phyloP scores from a whole-genome alignment of 2,113 vertebrate genomes.

The Pomatorhinus ruficollis region DNA sequence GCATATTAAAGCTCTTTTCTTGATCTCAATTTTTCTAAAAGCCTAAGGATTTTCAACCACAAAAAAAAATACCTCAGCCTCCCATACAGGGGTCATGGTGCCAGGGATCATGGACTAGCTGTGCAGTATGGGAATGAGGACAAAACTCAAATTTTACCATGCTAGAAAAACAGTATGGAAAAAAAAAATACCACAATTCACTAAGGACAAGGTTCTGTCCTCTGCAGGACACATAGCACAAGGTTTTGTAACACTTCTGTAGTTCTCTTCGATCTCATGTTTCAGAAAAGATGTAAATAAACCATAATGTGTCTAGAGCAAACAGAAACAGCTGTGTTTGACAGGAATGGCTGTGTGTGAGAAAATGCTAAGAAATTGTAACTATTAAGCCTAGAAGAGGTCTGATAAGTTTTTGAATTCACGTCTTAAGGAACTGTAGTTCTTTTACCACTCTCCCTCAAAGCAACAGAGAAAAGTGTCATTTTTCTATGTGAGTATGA shows the following conservation, averaged over 20 bases:
- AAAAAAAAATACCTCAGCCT: neutral
- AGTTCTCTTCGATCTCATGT: neutral
- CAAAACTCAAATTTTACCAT: neutral
- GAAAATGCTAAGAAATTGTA: neutral
- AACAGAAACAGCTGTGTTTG: neutral
- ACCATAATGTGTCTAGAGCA: neutral
- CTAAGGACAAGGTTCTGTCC: neutral
- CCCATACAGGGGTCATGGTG: rapidly evolving
- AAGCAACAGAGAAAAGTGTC: neutral
- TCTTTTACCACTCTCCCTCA: neutral
- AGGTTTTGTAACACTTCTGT: rapidly evolving
- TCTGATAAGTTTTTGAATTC: neutral
- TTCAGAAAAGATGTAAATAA: neutral
- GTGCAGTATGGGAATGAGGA: neutral
- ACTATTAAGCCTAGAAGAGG: neutral
- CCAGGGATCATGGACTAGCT: neutral
- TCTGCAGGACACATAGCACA: neutral
- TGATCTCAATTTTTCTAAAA: neutral
- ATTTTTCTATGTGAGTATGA: neutral
- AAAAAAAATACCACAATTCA: neutral
- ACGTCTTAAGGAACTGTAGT: neutral
- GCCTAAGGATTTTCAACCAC: neutral
- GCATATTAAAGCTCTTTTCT: neutral
- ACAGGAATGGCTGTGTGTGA: neutral
- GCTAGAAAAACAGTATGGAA: neutral